A percentile compares a stretch with the other conserved stretches of the same genome.
Conservation (phyloP, 2,888 invertebrate genomes). For the Tipula unca region DNA sequence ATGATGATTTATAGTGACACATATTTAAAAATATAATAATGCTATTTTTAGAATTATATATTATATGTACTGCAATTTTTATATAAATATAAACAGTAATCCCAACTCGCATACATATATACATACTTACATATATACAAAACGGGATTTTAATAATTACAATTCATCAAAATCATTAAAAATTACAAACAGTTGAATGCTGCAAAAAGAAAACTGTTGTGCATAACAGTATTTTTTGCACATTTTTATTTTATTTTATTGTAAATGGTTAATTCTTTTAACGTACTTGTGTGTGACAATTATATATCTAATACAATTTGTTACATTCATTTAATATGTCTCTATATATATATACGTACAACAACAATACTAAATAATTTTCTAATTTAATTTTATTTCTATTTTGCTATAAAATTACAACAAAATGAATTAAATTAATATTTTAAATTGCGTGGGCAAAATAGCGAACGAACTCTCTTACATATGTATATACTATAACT, state of each 20-base stretch:
- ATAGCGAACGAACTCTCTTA: background rate
- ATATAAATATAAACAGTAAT: background rate
- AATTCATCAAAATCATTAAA: conserved; percentile 9
- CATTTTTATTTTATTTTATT: background rate
- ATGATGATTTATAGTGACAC: conserved; percentile 20
- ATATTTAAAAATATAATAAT: background rate
- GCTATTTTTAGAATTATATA: background rate
- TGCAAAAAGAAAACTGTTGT: background rate
- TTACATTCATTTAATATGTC: background rate
- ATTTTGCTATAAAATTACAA: background rate
- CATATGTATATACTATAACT: too few species aligned
- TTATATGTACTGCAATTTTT: background rate
- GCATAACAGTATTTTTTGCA: background rate
- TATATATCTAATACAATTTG: conserved; percentile 14
- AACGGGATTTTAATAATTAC: background rate
- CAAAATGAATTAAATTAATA: conserved; percentile 14
- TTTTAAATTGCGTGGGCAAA: background rate
- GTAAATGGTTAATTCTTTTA: background rate
- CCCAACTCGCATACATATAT: background rate
- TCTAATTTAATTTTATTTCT: conserved; percentile 14
- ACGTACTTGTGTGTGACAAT: conserved; percentile 14
- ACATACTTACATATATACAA: background rate
- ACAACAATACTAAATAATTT: background rate
- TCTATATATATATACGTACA: background rate
- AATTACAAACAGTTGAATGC: background rate